A percentile compares a stretch with the other conserved stretches of the same genome.
phyloP scores from a whole-genome alignment of 1,140 invertebrate species.

The Orussus abietinus region DNA sequence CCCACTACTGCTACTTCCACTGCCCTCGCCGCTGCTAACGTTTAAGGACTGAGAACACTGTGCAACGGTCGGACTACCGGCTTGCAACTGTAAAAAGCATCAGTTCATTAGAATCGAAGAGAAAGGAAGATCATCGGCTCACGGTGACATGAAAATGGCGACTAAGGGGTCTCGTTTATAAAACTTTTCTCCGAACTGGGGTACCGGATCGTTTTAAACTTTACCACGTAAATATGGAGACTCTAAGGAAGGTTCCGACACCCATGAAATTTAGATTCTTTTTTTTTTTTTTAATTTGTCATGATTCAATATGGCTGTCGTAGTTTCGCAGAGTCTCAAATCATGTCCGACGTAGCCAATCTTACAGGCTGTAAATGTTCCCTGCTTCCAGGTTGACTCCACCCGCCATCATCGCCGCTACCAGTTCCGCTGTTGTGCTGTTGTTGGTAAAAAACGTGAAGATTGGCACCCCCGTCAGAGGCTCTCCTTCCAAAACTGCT shows the following conservation, averaged over 20 bases:
- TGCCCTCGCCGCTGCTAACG: constrained; percentile 42
- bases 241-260: too few species aligned
- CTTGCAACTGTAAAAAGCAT: constrained; percentile 31
- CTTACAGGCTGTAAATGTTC: constrained; percentile 56
- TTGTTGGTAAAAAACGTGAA: constrained; percentile 72
- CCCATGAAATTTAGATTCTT: too few species aligned
- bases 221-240: too few species aligned
- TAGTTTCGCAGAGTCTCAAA: too few species aligned
- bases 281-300: too few species aligned
- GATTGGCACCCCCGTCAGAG: constrained; percentile 93
- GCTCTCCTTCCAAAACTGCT: constrained; percentile 84
- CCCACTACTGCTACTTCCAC: constrained; percentile 45
- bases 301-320: too few species aligned
- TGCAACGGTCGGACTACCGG: constrained; percentile 53
- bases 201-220: too few species aligned
- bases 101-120: not conserved
- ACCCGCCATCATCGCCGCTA: constrained; percentile 53
- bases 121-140: constrained; percentile 16
- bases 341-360: too few species aligned
- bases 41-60: constrained; percentile 50
- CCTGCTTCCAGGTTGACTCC: constrained; percentile 64
- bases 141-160: too few species aligned
- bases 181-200: too few species aligned
- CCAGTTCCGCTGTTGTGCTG: constrained; percentile 38
- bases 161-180: too few species aligned